These are phyloP conservation scores for Esperia sulphurella DNA, from an alignment of 2,888 invertebrate genomes.

Conservation along the genomic window DNA sequence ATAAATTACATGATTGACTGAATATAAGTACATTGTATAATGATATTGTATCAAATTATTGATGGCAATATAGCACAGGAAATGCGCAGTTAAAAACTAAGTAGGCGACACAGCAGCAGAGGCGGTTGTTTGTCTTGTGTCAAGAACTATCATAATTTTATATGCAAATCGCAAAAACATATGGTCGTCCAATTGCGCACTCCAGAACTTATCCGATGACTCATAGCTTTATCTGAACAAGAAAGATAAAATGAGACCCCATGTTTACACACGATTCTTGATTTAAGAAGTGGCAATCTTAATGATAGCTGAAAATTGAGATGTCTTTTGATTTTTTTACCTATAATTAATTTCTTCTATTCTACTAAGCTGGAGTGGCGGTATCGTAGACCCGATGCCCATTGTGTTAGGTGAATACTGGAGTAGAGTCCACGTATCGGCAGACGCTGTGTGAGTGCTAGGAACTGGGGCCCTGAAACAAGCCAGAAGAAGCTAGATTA, in stretches of 20 bases:
- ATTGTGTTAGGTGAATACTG: too few species aligned
- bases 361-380: too few species aligned
- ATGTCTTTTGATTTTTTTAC: neutral
- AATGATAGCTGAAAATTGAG: neutral
- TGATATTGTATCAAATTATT: neutral
- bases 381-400: too few species aligned
- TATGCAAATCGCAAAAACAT: constrained; percentile 61
- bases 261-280: constrained; percentile 33
- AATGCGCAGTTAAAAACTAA: neutral
- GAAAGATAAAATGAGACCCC: constrained; percentile 48
- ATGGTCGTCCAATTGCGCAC: constrained; percentile 58
- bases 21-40: neutral
- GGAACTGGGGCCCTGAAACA: too few species aligned
- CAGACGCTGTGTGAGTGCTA: too few species aligned
- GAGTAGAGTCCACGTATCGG: too few species aligned
- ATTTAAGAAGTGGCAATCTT: constrained; percentile 1
- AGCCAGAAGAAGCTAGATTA: too few species aligned
- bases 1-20: too few species aligned
- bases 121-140: constrained; percentile 21
- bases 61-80: neutral
- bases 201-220: constrained; percentile 60
- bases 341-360: too few species aligned
- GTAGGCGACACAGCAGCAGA: constrained; percentile 10
- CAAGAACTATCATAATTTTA: constrained; percentile 49
- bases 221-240: constrained; percentile 63